Percentiles rank a stretch among this genome's conserved stretches.
Conservation (phyloP, 2,113 vertebrate species). For the Mobula birostris region DNA sequence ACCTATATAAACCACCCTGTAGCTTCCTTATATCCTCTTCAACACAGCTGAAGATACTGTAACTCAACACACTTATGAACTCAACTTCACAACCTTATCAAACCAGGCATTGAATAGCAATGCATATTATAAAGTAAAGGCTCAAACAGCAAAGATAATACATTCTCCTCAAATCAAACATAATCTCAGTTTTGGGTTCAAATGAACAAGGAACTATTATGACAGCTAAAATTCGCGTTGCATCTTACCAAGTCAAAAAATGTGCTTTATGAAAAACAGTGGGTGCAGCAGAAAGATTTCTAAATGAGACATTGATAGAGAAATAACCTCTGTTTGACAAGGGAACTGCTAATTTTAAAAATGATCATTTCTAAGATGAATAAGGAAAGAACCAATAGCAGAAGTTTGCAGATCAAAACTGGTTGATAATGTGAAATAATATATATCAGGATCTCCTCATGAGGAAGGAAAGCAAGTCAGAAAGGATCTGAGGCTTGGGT, state of each 20-base stretch:
- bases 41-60: background rate
- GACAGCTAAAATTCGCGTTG: background rate
- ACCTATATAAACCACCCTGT: too few relatives aligned
- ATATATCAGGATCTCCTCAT: background rate
- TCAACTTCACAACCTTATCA: background rate
- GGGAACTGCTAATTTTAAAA: background rate
- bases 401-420: background rate
- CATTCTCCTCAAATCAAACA: background rate
- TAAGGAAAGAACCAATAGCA: background rate
- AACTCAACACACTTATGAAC: background rate
- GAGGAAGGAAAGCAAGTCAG: background rate
- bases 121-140: background rate
- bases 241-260: background rate
- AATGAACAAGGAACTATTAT: background rate
- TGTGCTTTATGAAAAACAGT: background rate
- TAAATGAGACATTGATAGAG: background rate
- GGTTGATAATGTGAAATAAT: background rate
- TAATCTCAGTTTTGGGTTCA: background rate
- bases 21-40: background rate
- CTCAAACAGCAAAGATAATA: background rate
- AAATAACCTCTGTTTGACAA: background rate
- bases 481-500: background rate
- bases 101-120: background rate
- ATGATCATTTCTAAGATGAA: background rate
- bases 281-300: background rate